Percentiles rank a stretch among this genome's conserved stretches.
phyloP scores from a whole-genome alignment of 2,888 invertebrate genomes.

The Dynastes grantii region DNA sequence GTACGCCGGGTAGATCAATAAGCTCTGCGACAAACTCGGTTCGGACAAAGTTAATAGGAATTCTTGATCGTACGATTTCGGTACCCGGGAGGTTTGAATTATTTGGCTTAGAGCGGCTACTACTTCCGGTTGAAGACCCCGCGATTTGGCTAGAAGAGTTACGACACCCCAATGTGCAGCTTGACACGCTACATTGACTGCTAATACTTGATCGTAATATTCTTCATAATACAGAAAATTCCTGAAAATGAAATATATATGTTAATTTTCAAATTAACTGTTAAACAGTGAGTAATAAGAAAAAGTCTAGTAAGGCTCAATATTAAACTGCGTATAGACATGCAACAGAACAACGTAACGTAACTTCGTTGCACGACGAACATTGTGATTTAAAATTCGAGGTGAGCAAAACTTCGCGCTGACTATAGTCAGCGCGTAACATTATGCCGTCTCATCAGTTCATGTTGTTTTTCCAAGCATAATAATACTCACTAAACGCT shows the following conservation, averaged over 20 bases:
- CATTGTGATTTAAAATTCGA: too few relatives aligned
- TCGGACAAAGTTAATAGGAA: conserved; percentile 67
- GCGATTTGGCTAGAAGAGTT: conserved; percentile 69
- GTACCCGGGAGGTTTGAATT: conserved; percentile 65
- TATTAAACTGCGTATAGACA: too few relatives aligned
- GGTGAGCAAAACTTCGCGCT: too few relatives aligned
- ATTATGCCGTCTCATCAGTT: too few relatives aligned
- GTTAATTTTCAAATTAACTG: too few relatives aligned
- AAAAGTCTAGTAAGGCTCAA: too few relatives aligned
- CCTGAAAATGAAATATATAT: conserved; percentile 64
- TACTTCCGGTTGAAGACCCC: conserved; percentile 75
- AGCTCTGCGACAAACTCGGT: conserved; percentile 67
- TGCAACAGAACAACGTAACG: too few relatives aligned
- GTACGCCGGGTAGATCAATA: conserved; percentile 65
- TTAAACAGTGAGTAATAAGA: too few relatives aligned
- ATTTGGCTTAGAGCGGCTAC: conserved; percentile 74
- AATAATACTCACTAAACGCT: too few relatives aligned
- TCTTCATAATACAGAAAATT: conserved; percentile 76
- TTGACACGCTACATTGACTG: conserved; percentile 77
- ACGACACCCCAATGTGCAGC: conserved; percentile 77
- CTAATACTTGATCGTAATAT: conserved; percentile 78
- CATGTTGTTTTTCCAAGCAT: too few relatives aligned
- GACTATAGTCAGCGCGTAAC: too few relatives aligned
- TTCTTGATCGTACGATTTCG: conserved; percentile 63
- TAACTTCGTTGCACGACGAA: too few relatives aligned